Base-by-base conservation (phyloP, 2,113 vertebrate genomes). In the Cyprinodon brontotheroides region DNA sequence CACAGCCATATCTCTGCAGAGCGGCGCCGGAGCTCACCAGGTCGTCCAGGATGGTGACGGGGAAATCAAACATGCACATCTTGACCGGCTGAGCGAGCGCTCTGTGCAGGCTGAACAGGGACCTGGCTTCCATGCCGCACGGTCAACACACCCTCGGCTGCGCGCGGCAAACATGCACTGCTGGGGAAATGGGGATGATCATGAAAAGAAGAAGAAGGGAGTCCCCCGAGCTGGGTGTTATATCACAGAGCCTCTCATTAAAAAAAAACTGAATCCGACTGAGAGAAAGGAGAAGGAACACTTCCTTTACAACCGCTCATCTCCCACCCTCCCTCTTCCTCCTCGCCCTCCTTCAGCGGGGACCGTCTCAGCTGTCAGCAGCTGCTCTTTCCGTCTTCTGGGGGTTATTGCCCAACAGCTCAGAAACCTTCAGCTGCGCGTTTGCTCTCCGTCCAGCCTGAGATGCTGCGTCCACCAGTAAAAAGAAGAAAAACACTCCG, bases 31-130 rank as follows among this genome's bases (percentile, higher is more conserved):
- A 74, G 89, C 96, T 97, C 83, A 96, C 96, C 93, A 96, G 94
- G 13, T 96, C 94, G 1, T 95, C 95, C 89, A 95, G 93, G 86
- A 95, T 88, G 75, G 93, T 94, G 74, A 95, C 93, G 14, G 94
- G 96, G 88, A 95, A 93, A 78, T 96, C 95, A 79, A 96, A 79
- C 95, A 96, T 95, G 92, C 95, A 96, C 91, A 93, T 95, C 90
- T 92, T 96, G 87, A 96, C 93, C 0, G 96, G 96, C 90, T 95
- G 95, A 70, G 94, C 95, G 75, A 97, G 93, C 14, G 96, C 96
- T 93, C 95, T 94, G 81, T 96, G 95, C 77, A 97, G 92, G 68
- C 90, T 96, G 94, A 96, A 97, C 83, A 93, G 75, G 68, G 95
- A 93, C 89, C 94, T 95, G 70, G 91, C 79, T 87, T 96, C 95